A percentile compares a stretch with the other conserved stretches of the same genome.
Conservation (phyloP, 2,888 invertebrate species). For the Lamellibrachia satsuma region DNA sequence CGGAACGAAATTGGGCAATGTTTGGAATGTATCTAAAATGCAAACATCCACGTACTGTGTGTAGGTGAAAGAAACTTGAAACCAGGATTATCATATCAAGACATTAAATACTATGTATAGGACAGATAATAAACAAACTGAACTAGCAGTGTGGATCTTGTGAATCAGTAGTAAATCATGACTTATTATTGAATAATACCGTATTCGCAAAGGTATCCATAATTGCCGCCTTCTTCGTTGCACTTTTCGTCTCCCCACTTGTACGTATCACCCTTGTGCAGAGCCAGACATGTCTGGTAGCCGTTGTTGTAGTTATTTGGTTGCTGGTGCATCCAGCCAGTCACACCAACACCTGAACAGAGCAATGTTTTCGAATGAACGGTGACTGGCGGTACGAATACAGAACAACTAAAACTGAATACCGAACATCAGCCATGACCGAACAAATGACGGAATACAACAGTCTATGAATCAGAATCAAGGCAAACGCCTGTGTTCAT, state of each 20-base stretch:
- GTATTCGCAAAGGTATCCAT: background rate
- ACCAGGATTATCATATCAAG: background rate
- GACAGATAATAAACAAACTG: no score
- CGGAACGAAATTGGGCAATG: no score
- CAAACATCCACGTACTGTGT: no score
- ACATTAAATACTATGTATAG: background rate
- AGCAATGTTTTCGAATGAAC: background rate
- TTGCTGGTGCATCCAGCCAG: constrained; percentile 8
- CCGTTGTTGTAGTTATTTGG: background rate
- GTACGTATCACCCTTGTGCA: background rate
- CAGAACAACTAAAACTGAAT: background rate
- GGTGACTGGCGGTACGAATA: background rate
- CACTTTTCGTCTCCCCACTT: background rate
- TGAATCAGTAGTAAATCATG: background rate
- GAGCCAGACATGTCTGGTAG: background rate
- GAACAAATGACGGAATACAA: background rate
- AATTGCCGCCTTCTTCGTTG: background rate
- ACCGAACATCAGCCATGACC: no score
- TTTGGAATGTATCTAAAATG: no score
- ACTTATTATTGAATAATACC: background rate
- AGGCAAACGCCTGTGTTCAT: background rate
- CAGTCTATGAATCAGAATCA: background rate
- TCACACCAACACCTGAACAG: constrained; percentile 11
- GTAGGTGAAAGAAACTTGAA: background rate
- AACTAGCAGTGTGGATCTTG: no score